phyloP scores from a whole-genome alignment of 2,797 vertebrate genomes.

The Macroramphosus scolopax region DNA sequence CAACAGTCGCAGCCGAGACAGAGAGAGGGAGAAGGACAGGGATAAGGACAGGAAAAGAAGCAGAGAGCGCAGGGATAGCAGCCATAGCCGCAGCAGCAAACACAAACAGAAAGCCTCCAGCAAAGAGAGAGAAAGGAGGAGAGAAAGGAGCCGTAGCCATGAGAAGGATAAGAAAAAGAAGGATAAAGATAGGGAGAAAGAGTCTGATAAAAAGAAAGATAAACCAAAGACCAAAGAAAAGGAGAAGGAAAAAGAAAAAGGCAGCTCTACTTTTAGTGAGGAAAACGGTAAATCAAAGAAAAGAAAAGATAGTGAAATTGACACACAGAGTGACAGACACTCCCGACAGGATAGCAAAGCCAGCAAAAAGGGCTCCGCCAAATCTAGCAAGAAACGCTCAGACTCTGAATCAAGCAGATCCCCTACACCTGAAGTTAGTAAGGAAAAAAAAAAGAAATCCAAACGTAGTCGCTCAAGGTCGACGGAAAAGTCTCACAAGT shows the following conservation, averaged over 20 bases:
- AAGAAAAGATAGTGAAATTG: conserved; percentile 80
- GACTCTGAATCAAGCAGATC: conserved; percentile 95
- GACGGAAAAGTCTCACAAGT: conserved; percentile 99
- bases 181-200: conserved; percentile 84
- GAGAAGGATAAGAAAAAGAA: conserved; percentile 93
- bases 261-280: conserved; percentile 75
- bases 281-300: conserved; percentile 81
- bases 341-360: conserved; percentile 87
- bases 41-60: conserved; percentile 88
- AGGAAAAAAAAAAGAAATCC: conserved; percentile 98
- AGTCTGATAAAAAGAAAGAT: conserved; percentile 79
- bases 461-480: conserved; percentile 98
- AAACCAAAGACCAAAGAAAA: conserved; percentile 75
- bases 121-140: conserved; percentile 87
- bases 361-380: conserved; percentile 85
- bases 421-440: conserved; percentile 90
- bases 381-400: conserved; percentile 89
- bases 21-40: conserved; percentile 82
- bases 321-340: conserved; percentile 84
- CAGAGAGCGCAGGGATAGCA: conserved; percentile 80
- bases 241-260: conserved; percentile 82
- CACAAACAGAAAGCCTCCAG: conserved; percentile 90
- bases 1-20: conserved; percentile 83
- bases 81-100: conserved; percentile 84
- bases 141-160: conserved; percentile 85